Evolutionary conservation across 1,140 invertebrate species (phyloP), one percentile per base, ranked within the genome.

Genomic region (Drosophila littoralis): DNA sequence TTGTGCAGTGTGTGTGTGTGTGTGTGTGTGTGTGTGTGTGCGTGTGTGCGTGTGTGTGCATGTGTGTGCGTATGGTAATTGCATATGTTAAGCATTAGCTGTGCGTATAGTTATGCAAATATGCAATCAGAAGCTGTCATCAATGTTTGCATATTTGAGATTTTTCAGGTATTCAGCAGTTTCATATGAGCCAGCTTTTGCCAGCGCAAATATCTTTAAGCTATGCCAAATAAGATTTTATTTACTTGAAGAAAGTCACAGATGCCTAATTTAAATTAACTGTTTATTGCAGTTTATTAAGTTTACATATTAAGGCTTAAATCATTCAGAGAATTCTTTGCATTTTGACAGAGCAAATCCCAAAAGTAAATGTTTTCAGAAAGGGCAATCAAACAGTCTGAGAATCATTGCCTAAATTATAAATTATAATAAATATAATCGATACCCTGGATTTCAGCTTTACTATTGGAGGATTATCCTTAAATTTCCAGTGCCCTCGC

Each of bases 31-130:
- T 58, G 17, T 32, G 15, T 32, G 46, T 42, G 48, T 12, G 42
- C 9, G 52, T 67, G 46, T 45, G 61, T 52, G 36, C 52, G 32
- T 73, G 63, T 45, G 46, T 45, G 22, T 17, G n/a, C n/a, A n/a
- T n/a, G 36, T 57, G 32, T 73, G 63, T 45, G 46, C 48, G 22
- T 17, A n/a, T 42, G 65, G 65, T 86, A 86, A 84, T 84, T 84
- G 82, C 77, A 85, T 61, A 65, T 61, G 46, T 28, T 48, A 40
- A 67, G 45, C 76, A 40, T 43, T 73, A 46, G 58, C 72, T 81
- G 60, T 77, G 63, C 69, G 38, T 58, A 55, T 51, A 64, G 68
- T 60, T 86, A 86, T 86, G 81, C 78, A 84, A 84, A 84, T 84
- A 78, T 70, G 68, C 73, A 71, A 52, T 64, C 67, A 64, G 7